Evolutionary conservation across 2,797 vertebrate species (phyloP).

Genomic region (Cryptoprocta ferox): DNA sequence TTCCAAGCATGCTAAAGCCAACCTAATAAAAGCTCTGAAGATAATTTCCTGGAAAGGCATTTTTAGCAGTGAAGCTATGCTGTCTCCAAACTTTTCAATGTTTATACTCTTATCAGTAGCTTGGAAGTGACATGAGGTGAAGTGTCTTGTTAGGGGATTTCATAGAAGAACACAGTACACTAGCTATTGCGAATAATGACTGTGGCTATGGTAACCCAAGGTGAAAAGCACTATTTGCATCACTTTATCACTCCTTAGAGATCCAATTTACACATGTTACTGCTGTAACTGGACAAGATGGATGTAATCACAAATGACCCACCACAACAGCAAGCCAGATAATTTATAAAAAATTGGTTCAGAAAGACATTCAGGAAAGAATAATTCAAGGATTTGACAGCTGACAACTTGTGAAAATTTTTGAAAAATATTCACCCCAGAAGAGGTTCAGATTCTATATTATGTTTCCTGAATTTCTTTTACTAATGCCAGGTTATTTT

Average conservation of each 20-base stretch:
- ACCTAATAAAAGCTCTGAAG: slow-evolving; percentile 70
- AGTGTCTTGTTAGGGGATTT: slow-evolving; percentile 72
- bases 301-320: slow-evolving; percentile 81
- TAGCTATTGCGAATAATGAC: slow-evolving; percentile 62
- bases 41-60: slow-evolving; percentile 9
- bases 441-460: slow-evolving; percentile 63
- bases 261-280: slow-evolving; percentile 78
- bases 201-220: slow-evolving; percentile 77
- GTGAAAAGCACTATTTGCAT: slow-evolving; percentile 81
- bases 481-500: neutral
- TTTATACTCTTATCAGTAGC: slow-evolving; percentile 44
- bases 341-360: slow-evolving; percentile 70
- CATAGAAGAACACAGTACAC: slow-evolving; percentile 68
- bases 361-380: slow-evolving; percentile 65
- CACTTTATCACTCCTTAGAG: slow-evolving; percentile 78
- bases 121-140: slow-evolving; percentile 56
- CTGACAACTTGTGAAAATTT: slow-evolving; percentile 66
- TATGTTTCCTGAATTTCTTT: slow-evolving; percentile 61
- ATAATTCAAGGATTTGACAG: slow-evolving; percentile 67
- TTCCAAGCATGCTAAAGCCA: slow-evolving; percentile 68
- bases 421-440: slow-evolving; percentile 42
- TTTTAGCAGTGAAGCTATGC: slow-evolving; percentile 6
- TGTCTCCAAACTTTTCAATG: slow-evolving; percentile 62
- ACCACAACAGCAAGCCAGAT: slow-evolving; percentile 72
- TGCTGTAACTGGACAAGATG: slow-evolving; percentile 70